Evolutionary conservation across 2,113 vertebrate species (phyloP).

Genomic region (Pygoscelis antarcticus): DNA sequence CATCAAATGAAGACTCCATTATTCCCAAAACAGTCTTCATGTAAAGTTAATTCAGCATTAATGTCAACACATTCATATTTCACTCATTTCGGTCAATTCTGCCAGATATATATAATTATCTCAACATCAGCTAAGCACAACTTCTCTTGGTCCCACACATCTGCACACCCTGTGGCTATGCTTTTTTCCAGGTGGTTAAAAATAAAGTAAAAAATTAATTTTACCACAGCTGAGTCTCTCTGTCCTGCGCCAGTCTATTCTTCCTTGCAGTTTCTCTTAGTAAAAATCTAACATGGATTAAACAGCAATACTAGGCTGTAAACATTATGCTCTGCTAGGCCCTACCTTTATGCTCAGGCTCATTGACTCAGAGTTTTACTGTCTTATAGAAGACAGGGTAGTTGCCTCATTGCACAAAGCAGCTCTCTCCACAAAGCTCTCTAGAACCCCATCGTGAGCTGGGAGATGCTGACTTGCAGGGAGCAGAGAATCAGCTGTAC

Average conservation of each 20-base stretch:
- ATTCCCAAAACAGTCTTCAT: not conserved
- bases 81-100: not conserved
- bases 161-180: rapidly evolving
- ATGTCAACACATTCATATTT: not conserved
- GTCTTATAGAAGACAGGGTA: not conserved
- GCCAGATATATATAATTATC: not conserved
- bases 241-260: not conserved
- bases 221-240: not conserved
- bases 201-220: not conserved
- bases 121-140: not conserved
- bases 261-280: not conserved
- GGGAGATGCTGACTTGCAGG: not conserved
- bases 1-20: not conserved
- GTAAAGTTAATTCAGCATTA: not conserved
- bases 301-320: not conserved
- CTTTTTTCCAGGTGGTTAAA: not conserved
- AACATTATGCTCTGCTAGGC: not conserved
- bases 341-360: not conserved
- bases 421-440: not conserved
- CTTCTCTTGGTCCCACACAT: not conserved
- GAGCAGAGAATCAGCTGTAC: not conserved
- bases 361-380: not conserved
- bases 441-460: not conserved
- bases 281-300: not conserved
- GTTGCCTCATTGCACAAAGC: not conserved